Evolutionary conservation across 1,140 invertebrate species (phyloP).

Genomic region (Drosophila hydei): DNA sequence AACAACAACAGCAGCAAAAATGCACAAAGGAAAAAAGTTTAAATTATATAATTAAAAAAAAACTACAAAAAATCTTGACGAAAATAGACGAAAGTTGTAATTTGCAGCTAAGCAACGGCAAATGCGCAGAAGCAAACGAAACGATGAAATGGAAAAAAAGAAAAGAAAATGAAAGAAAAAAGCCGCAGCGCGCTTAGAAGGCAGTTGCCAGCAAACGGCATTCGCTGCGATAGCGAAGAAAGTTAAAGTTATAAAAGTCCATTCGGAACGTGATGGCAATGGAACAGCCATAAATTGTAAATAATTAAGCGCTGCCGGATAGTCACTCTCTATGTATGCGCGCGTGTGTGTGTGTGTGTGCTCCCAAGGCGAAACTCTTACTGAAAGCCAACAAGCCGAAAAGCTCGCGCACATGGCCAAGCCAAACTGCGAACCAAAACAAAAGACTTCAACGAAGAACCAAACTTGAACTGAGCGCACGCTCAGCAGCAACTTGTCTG

Average conservation of each 20-base stretch:
- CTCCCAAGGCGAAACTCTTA: slow-evolving; percentile 76
- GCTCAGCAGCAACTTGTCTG: slow-evolving; percentile 3
- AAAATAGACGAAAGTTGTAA: slow-evolving; percentile 82
- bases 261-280: slow-evolving; percentile 60
- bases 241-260: slow-evolving; percentile 78
- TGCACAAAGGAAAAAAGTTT: slow-evolving; percentile 57
- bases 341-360: slow-evolving; percentile 25
- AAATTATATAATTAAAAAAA: slow-evolving; percentile 83
- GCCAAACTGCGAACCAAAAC: slow-evolving; percentile 71
- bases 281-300: slow-evolving; percentile 68
- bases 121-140: slow-evolving; percentile 15
- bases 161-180: slow-evolving; percentile 14
- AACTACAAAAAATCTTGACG: slow-evolving; percentile 68
- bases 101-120: slow-evolving; percentile 55
- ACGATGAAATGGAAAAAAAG: slow-evolving; percentile 7
- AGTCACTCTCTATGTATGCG: neutral
- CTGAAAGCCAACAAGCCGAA: slow-evolving; percentile 28
- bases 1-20: slow-evolving; percentile 24
- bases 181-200: slow-evolving; percentile 61
- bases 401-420: slow-evolving; percentile 63
- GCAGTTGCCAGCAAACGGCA: slow-evolving; percentile 39
- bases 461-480: slow-evolving; percentile 59
- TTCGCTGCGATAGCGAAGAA: slow-evolving; percentile 58
- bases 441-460: slow-evolving; percentile 82
- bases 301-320: slow-evolving; percentile 57